Percentiles rank a stretch among this genome's conserved stretches.
phyloP scores from a whole-genome alignment of 2,797 vertebrate species.

The Spinus pinus region DNA sequence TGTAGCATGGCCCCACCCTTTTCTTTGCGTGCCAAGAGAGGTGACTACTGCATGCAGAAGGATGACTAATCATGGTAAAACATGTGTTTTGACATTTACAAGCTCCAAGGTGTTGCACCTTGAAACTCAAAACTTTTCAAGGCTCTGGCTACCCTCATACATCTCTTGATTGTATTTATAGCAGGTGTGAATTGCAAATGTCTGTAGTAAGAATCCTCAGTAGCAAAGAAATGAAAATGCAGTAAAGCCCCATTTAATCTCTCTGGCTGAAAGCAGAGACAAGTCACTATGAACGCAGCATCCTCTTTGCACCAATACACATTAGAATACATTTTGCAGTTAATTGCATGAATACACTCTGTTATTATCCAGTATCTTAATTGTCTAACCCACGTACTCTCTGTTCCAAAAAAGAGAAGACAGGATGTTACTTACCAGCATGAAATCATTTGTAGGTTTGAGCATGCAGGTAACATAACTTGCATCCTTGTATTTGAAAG shows the following conservation, averaged over 20 bases:
- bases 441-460: slow-evolving; percentile 74
- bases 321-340: not conserved
- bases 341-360: not conserved
- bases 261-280: not conserved
- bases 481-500: slow-evolving; percentile 78
- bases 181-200: not conserved
- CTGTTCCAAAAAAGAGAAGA: not conserved
- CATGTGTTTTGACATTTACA: slow-evolving; percentile 2
- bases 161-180: not conserved
- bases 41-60: not conserved
- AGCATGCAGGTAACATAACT: slow-evolving; percentile 87
- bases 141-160: not conserved
- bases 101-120: not conserved
- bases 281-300: not conserved
- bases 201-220: not conserved
- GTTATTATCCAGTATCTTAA: not conserved
- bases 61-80: not conserved
- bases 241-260: not conserved
- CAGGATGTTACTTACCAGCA: slow-evolving; percentile 74
- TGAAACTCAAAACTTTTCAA: not conserved
- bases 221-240: not conserved
- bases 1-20: not conserved
- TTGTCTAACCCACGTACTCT: not conserved
- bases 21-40: not conserved
- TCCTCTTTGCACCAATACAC: not conserved